These are phyloP conservation scores for Momotus momota DNA, from an alignment of 2,797 vertebrate species.

Conservation along the genomic window DNA sequence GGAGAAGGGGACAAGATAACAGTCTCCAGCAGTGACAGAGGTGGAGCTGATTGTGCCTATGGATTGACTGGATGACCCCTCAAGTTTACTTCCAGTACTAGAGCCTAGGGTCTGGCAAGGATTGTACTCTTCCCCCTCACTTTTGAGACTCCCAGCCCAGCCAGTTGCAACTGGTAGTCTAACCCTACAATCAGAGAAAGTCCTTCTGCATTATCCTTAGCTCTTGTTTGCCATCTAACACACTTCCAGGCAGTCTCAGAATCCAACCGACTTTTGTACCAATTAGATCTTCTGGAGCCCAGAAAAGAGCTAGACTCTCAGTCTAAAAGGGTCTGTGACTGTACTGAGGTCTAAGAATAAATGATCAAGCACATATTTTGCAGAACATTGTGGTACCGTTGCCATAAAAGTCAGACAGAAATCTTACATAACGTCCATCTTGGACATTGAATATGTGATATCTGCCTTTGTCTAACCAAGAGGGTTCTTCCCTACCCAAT, in stretches of 20 bases:
- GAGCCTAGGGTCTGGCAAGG: background rate
- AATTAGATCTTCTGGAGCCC: background rate
- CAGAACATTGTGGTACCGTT: background rate
- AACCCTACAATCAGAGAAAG: background rate
- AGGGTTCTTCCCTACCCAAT: background rate
- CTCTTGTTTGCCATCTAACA: background rate
- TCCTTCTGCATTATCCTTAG: background rate
- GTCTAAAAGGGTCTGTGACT: background rate
- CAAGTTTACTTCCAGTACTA: background rate
- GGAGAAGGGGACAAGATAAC: background rate
- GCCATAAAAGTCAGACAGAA: background rate
- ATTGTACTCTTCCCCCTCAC: background rate
- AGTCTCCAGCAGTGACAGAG: background rate
- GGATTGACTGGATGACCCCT: background rate
- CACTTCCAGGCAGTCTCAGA: background rate
- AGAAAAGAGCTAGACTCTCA: background rate
- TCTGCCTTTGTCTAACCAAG: background rate
- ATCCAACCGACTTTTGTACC: background rate
- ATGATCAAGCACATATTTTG: background rate
- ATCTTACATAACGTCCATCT: background rate
- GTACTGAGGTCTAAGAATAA: background rate
- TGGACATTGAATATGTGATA: background rate
- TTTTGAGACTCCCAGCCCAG: background rate
- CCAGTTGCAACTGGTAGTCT: background rate
- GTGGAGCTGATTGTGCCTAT: background rate